These are phyloP conservation scores for Patella depressa DNA, from an alignment of 2,888 invertebrate species.

Conservation along the genomic window DNA sequence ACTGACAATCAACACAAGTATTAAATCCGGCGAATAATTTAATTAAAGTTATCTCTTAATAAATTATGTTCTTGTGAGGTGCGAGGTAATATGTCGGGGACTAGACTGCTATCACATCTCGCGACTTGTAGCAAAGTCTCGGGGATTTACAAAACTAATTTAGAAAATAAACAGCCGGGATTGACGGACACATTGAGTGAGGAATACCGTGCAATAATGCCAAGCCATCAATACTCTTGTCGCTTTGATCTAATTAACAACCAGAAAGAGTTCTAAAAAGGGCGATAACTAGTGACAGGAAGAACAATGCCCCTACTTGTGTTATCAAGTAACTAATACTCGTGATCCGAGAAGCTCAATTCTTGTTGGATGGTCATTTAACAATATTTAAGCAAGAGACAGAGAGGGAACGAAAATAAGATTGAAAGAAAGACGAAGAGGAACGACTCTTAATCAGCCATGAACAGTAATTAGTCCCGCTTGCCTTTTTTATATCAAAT, in stretches of 20 bases:
- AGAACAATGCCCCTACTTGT: background rate
- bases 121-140: conserved; percentile 4
- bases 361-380: no score
- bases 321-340: background rate
- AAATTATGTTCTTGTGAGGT: conserved; percentile 35
- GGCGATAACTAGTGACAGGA: conserved; percentile 8
- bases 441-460: no score
- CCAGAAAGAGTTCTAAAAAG: conserved; percentile 5
- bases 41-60: conserved; percentile 41
- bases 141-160: conserved; percentile 33
- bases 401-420: no score
- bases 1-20: conserved; percentile 12
- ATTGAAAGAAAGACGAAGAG: no score
- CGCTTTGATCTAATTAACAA: conserved; percentile 9
- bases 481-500: no score
- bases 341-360: no score
- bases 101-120: background rate
- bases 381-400: no score
- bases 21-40: conserved; percentile 35
- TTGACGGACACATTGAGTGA: background rate
- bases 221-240: conserved; percentile 5
- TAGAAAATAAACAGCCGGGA: conserved; percentile 29
- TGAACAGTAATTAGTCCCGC: no score
- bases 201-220: conserved; percentile 1
- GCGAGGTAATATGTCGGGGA: conserved; percentile 20